Conservation (phyloP, 2,113 vertebrate species). For the Oreochromis spilurus region DNA sequence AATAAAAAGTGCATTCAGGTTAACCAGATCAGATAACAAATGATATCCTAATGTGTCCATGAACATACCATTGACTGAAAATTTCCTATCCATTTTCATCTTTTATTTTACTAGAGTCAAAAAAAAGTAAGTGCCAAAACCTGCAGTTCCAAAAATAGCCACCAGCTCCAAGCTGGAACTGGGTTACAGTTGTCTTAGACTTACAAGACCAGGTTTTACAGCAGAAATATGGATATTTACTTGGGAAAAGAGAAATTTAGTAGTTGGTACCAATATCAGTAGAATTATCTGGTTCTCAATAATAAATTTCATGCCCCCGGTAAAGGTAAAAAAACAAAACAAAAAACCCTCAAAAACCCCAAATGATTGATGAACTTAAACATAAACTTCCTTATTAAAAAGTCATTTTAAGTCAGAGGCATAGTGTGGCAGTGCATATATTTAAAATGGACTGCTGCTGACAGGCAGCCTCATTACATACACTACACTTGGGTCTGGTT, state of each 20-base stretch:
- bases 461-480: neutral
- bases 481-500: neutral
- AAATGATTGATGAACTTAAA: neutral
- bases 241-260: neutral
- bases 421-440: neutral
- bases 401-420: neutral
- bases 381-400: neutral
- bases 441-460: neutral
- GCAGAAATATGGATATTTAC: neutral
- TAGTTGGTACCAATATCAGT: neutral
- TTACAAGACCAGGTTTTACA: neutral
- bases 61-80: neutral
- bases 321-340: neutral
- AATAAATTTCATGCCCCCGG: neutral
- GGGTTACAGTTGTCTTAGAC: neutral
- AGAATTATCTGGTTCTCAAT: neutral
- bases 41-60: neutral
- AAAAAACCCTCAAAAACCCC: rapidly evolving
- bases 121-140: neutral
- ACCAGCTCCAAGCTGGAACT: neutral
- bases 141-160: neutral
- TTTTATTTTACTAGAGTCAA: neutral
- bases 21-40: neutral
- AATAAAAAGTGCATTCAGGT: neutral
- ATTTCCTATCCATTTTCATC: neutral